These are phyloP conservation scores for Seira sanloemensis DNA, from an alignment of 2,888 invertebrate species.

Conservation along the genomic window DNA sequence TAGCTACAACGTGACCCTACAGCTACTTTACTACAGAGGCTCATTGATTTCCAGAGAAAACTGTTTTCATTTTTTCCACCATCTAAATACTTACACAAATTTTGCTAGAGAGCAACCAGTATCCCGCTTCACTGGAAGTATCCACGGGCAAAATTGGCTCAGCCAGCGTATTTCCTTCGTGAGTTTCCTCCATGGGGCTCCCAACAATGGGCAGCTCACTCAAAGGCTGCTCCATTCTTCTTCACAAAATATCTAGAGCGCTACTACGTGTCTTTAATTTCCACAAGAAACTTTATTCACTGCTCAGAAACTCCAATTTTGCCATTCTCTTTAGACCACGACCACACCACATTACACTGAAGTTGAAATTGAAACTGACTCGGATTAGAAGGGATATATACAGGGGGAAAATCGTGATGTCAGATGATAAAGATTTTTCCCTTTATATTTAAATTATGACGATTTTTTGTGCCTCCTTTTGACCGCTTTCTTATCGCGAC, in stretches of 20 bases:
- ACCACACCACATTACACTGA: background rate
- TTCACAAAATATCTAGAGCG: background rate
- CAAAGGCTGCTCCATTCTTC: background rate
- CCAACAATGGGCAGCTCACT: no score
- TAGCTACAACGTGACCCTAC: no score
- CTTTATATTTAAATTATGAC: background rate
- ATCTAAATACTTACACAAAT: conserved; percentile 4
- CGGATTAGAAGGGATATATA: background rate
- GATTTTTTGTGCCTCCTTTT: background rate
- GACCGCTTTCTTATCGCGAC: background rate
- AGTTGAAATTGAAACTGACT: background rate
- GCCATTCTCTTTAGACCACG: background rate
- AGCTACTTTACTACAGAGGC: background rate
- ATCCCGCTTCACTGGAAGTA: background rate
- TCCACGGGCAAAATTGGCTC: background rate
- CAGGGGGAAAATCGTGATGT: background rate
- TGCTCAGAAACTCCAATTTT: no score
- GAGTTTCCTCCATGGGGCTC: background rate
- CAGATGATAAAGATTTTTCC: background rate
- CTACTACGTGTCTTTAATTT: background rate
- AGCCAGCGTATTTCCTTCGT: background rate
- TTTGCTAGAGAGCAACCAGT: background rate
- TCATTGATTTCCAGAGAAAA: background rate
- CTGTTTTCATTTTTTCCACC: background rate
- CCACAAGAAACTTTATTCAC: no score